Percentiles rank a stretch among this genome's conserved stretches.
Evolutionary conservation across 2,888 invertebrate species (phyloP).

Genomic region (Apocheima hispidaria): DNA sequence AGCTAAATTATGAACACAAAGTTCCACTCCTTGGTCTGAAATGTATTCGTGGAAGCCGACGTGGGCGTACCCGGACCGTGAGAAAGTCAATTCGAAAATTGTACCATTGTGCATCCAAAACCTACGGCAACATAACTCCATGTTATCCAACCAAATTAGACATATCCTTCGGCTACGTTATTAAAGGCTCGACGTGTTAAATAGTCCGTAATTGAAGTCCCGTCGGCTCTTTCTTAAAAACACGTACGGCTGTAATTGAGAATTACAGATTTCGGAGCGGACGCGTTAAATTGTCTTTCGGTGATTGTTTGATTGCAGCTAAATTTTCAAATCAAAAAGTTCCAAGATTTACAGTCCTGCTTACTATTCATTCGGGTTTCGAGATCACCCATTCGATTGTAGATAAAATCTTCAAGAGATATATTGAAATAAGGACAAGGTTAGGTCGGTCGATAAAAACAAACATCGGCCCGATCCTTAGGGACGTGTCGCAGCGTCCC

Average conservation of each 20-base stretch:
- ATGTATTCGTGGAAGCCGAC: constrained; percentile 74
- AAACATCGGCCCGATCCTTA: constrained; percentile 73
- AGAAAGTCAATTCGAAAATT: constrained; percentile 75
- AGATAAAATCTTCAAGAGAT: constrained; percentile 72
- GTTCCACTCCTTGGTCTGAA: constrained; percentile 71
- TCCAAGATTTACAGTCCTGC: constrained; percentile 46
- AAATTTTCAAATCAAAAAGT: constrained; percentile 39
- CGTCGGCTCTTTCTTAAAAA: constrained; percentile 51
- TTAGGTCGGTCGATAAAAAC: constrained; percentile 78
- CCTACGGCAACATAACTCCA: constrained; percentile 55
- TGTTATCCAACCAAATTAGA: constrained; percentile 58
- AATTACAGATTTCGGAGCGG: constrained; percentile 45
- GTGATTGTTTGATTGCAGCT: constrained; percentile 44
- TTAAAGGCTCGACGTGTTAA: constrained; percentile 50
- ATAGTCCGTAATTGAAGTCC: constrained; percentile 53
- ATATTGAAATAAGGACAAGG: constrained; percentile 79
- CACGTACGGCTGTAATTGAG: constrained; percentile 49
- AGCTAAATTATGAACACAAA: constrained; percentile 74
- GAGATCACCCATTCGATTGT: constrained; percentile 60
- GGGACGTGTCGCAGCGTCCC: constrained; percentile 66
- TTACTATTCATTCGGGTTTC: constrained; percentile 47
- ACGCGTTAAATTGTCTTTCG: constrained; percentile 44
- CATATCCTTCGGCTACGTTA: constrained; percentile 57
- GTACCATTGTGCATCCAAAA: constrained; percentile 64
- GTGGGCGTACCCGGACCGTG: constrained; percentile 79